Conservation (phyloP, 1,140 invertebrate species). For the Cardiocondyla obscurior region DNA sequence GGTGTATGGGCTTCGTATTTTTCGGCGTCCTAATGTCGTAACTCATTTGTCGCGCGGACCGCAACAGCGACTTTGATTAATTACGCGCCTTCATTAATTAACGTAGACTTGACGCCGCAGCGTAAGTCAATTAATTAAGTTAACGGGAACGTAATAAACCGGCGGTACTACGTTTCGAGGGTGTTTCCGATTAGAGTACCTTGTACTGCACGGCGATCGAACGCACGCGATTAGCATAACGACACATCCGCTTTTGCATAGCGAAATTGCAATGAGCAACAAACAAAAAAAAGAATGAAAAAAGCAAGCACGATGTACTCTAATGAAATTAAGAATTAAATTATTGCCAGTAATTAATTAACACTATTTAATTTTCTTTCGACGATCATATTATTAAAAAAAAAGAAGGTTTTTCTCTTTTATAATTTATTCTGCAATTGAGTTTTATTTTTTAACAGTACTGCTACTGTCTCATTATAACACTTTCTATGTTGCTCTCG, state of each 20-base stretch:
- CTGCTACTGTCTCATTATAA: neutral
- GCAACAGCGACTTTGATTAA: constrained; percentile 60
- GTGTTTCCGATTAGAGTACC: constrained; percentile 56
- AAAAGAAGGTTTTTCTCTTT: neutral
- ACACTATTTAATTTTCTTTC: constrained; percentile 2
- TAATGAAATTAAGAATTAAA: constrained; percentile 13
- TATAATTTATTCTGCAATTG: neutral
- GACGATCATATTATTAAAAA: no score
- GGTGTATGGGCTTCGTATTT: neutral
- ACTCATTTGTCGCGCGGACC: constrained; percentile 48
- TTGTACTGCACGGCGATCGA: constrained; percentile 60
- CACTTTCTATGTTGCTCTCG: neutral
- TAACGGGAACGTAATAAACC: constrained; percentile 63
- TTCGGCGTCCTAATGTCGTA: constrained; percentile 36
- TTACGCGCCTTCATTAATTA: constrained; percentile 70
- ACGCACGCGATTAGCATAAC: constrained; percentile 64
- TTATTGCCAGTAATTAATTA: neutral
- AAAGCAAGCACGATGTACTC: no score
- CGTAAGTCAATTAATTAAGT: constrained; percentile 74
- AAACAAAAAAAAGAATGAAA: neutral
- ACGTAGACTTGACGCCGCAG: constrained; percentile 49
- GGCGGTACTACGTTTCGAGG: constrained; percentile 32
- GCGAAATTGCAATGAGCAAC: neutral
- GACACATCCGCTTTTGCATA: constrained; percentile 32
- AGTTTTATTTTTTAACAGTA: neutral